Evolutionary conservation across 2,113 vertebrate genomes (phyloP).

Genomic region (Upupa epops): DNA sequence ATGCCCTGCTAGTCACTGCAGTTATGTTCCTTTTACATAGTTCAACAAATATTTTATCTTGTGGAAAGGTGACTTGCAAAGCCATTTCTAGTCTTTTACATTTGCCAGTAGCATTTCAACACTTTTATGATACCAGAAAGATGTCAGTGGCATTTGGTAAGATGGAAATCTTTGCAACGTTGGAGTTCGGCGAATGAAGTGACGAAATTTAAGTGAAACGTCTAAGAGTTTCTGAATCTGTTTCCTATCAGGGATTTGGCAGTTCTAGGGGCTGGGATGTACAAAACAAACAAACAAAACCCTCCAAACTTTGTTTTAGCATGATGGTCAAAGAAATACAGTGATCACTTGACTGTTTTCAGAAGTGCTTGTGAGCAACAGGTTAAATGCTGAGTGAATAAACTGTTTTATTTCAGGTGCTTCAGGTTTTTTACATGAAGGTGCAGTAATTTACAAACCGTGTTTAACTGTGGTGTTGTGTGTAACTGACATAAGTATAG

Average conservation of each 20-base stretch:
- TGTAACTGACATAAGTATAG: conserved; percentile 6
- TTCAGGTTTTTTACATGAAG: not conserved
- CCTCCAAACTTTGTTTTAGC: not conserved
- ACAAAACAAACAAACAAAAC: not conserved
- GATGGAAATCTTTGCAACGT: not conserved
- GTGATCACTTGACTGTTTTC: not conserved
- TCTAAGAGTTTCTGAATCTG: not conserved
- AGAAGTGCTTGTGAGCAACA: not conserved
- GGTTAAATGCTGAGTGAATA: not conserved
- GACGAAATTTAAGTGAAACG: not conserved
- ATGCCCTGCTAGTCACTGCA: not conserved
- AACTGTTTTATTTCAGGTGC: not conserved
- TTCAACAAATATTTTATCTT: not conserved
- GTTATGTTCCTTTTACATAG: not conserved
- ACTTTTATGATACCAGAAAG: not conserved
- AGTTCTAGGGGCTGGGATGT: not conserved
- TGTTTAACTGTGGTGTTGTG: not conserved
- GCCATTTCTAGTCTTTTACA: too few species aligned
- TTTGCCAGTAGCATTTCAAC: not conserved
- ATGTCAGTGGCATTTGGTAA: not conserved
- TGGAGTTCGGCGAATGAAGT: not conserved
- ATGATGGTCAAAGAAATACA: not conserved
- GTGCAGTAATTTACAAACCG: not conserved
- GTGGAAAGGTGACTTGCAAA: too few species aligned
- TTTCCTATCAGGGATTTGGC: not conserved